Base-by-base conservation (phyloP, 1,140 invertebrate genomes). In the Cyrtorhinus lividipennis region DNA sequence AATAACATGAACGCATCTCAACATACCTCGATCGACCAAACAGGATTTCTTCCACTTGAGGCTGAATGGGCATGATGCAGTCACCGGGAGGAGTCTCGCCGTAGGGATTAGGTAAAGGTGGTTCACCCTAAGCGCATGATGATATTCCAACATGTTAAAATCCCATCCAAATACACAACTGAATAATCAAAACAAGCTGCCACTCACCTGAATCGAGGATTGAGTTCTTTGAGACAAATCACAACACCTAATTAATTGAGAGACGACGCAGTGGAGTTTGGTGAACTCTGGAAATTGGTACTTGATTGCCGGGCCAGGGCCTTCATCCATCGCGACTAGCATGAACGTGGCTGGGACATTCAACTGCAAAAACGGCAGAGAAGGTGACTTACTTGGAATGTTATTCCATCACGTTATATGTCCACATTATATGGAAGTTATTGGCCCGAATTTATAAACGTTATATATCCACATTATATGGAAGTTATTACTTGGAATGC, bases 281-380 rank as follows among this genome's bases (percentile, higher is more conserved):
- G 87, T 88, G 23, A 96, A 78, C 75, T 98, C 94, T 1, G 92
- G 88, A 77, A 93, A 95, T 74, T 96, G 93, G 73, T 95, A 96
- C 75, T 96, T 97, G 67, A 95, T 94, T 13, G 91, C 83, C 12
- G 91, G 89, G 5, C 91, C 89, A 1, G 90, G 87, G 0, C 91
- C 89, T 72, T 98, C 94, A 71, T 97, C 94, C 66, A 96, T 80
- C 2, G 93, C 92, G 12, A 97, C 84, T 61, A 86, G 77, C 80
- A 97, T 90, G 70, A 98, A 92, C 48, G 88, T 86, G 30, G 88
- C 83, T 45, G 92, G 86, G 26, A 97, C 90, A 74, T 93, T 70
- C 24, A 71, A 65, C 68, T 71, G 58, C 10, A 68, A 72, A 72
- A 45, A 57, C 64, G 60, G n/a, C n/a, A n/a, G n/a, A n/a, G n/a